These are phyloP conservation scores for Mizuhopecten yessoensis DNA, from an alignment of 1,140 invertebrate species.

Conservation along the genomic window DNA sequence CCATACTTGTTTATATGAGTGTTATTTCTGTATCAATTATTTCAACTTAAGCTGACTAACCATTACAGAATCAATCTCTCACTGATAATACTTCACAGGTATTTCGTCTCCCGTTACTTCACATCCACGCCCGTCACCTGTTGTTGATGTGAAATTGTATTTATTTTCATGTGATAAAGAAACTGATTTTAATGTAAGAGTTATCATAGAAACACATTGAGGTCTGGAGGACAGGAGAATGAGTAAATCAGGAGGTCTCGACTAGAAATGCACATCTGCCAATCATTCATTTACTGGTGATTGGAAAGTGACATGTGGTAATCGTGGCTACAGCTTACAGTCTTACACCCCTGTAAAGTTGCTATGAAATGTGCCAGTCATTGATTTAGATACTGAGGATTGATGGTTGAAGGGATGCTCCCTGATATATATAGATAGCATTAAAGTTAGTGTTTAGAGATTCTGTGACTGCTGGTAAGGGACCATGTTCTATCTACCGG, in stretches of 20 bases:
- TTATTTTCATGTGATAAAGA: slow-evolving; percentile 10
- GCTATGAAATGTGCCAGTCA: background rate
- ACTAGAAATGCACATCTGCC: background rate
- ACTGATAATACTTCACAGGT: background rate
- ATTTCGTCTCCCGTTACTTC: background rate
- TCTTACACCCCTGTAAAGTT: background rate
- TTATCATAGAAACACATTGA: background rate
- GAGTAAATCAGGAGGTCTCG: too few species aligned
- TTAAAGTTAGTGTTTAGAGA: background rate
- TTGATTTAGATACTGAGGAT: background rate
- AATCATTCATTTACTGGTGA: background rate
- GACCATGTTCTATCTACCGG: background rate
- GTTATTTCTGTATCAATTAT: background rate
- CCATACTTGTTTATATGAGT: background rate
- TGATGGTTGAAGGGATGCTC: background rate
- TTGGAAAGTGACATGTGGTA: background rate
- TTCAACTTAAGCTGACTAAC: background rate
- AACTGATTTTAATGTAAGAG: background rate
- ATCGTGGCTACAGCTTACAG: background rate
- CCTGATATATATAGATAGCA: background rate
- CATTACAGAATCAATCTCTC: background rate
- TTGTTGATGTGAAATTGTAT: slow-evolving; percentile 18
- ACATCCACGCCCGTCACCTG: background rate
- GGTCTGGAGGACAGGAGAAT: background rate
- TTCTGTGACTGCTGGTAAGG: background rate